Evolutionary conservation across 2,113 vertebrate genomes (phyloP).

Genomic region (Caretta caretta): DNA sequence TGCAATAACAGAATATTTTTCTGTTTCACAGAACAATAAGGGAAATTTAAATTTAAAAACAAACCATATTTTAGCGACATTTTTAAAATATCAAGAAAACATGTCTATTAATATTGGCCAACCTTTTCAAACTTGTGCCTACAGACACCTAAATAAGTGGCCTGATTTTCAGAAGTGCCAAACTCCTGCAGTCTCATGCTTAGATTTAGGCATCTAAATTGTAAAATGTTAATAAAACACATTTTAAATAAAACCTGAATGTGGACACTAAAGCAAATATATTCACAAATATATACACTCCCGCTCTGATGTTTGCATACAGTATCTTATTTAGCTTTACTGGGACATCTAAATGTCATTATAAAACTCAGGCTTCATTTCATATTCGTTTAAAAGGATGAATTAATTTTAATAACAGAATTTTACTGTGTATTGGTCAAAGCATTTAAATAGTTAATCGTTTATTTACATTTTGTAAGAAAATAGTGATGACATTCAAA

Average conservation of each 20-base stretch:
- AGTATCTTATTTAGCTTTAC: background rate
- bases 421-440: background rate
- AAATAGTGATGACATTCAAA: background rate
- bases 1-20: background rate
- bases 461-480: background rate
- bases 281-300: background rate
- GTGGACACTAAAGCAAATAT: background rate
- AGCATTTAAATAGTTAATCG: background rate
- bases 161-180: background rate
- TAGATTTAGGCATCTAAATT: background rate
- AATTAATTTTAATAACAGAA: background rate
- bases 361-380: background rate
- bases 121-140: background rate
- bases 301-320: no score
- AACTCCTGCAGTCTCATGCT: background rate
- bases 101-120: rapidly evolving
- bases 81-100: no score
- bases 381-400: background rate
- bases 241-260: background rate
- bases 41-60: background rate
- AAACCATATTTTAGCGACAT: no score
- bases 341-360: background rate
- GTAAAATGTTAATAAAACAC: background rate
- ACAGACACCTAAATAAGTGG: background rate
- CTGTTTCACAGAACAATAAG: background rate